Evolutionary conservation across 2,113 vertebrate genomes (phyloP).

Genomic region (Donacobius atricapilla): DNA sequence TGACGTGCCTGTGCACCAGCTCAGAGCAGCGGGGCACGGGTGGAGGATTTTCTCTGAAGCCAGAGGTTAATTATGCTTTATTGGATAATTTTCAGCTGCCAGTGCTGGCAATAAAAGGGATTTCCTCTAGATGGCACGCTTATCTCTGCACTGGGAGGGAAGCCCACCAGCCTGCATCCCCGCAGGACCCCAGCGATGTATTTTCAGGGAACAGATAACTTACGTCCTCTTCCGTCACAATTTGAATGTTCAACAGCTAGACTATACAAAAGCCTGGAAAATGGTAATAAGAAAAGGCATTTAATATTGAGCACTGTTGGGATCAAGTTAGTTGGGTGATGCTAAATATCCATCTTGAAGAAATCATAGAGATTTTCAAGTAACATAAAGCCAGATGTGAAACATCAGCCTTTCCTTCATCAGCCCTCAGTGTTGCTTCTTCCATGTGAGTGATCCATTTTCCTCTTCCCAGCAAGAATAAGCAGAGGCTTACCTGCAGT

Average conservation of each 20-base stretch:
- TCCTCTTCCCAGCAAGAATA: neutral
- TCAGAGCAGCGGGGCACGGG: neutral
- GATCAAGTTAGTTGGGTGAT: neutral
- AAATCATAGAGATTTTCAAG: neutral
- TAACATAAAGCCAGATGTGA: neutral
- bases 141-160: conserved; percentile 34
- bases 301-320: neutral
- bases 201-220: neutral
- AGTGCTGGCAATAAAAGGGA: conserved; percentile 30
- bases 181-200: fast-evolving
- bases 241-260: neutral
- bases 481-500: neutral
- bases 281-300: neutral
- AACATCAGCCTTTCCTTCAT: neutral
- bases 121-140: conserved; percentile 68
- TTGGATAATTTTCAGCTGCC: conserved; percentile 61
- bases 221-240: neutral
- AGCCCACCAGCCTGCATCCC: neutral
- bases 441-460: neutral
- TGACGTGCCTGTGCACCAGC: neutral
- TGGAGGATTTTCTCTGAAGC: conserved; percentile 43
- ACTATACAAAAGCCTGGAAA: neutral
- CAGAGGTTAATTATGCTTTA: conserved; percentile 57
- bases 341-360: neutral
- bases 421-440: neutral